Conservation (phyloP, 2,888 invertebrate species). For the Pachydiplax longipennis region DNA sequence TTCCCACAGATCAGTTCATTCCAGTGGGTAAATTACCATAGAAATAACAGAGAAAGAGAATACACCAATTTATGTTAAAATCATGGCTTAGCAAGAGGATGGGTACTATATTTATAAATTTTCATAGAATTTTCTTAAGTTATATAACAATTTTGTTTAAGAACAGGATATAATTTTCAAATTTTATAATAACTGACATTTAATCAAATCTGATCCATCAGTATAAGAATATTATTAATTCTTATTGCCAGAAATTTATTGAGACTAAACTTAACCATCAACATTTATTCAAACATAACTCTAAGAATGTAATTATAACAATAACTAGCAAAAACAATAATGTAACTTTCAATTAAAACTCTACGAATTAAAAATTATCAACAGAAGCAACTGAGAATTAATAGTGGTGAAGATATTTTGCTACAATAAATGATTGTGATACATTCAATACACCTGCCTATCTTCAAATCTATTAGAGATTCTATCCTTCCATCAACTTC, state of each 20-base stretch:
- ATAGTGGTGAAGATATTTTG: neutral
- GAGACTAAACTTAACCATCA: neutral
- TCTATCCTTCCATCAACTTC: neutral
- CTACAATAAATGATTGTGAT: neutral
- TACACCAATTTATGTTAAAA: constrained; percentile 5
- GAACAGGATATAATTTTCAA: constrained; percentile 6
- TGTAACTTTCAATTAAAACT: neutral
- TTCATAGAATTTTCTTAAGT: constrained; percentile 18
- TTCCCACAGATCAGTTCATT: neutral
- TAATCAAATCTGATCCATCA: neutral
- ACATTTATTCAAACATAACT: neutral
- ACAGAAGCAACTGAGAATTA: neutral
- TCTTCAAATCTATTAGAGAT: neutral
- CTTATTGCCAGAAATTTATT: neutral
- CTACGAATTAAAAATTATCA: neutral
- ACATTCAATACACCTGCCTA: neutral
- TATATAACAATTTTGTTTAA: constrained; percentile 27
- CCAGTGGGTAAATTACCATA: constrained; percentile 2
- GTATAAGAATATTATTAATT: neutral
- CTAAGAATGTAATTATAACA: neutral
- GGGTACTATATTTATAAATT: neutral
- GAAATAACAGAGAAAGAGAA: neutral
- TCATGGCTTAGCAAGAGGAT: neutral
- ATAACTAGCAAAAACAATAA: neutral
- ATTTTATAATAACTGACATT: neutral